phyloP scores from a whole-genome alignment of 2,113 vertebrate species.

The Salvelinus alpinus region DNA sequence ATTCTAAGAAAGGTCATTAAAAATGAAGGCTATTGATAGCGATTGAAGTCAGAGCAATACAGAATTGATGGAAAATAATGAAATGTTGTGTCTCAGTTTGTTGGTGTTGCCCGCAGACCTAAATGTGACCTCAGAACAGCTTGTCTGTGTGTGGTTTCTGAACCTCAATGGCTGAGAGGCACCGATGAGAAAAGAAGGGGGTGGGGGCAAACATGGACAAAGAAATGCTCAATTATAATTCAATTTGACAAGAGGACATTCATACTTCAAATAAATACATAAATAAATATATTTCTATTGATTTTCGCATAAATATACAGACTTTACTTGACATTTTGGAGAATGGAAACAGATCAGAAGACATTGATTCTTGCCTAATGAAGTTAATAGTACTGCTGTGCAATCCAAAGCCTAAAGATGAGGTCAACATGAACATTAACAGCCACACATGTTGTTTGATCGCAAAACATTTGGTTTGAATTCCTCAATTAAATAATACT shows the following conservation, averaged over 20 bases:
- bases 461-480: not conserved
- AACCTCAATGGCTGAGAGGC: not conserved
- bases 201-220: slow-evolving; percentile 4
- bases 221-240: slow-evolving; percentile 16
- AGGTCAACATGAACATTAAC: not conserved
- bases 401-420: slow-evolving; percentile 9
- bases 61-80: slow-evolving; percentile 19
- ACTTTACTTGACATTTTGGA: slow-evolving; percentile 20
- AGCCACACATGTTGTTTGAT: not conserved
- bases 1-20: not conserved
- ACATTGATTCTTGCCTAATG: slow-evolving; percentile 17
- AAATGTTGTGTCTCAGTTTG: not conserved
- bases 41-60: not conserved
- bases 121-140: not conserved
- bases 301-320: slow-evolving; percentile 58
- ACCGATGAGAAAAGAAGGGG: not conserved
- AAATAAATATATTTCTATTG: slow-evolving; percentile 65
- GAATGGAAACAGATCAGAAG: slow-evolving; percentile 22
- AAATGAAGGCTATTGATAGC: not conserved
- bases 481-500: not conserved
- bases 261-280: slow-evolving; percentile 66
- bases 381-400: slow-evolving; percentile 19
- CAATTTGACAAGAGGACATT: slow-evolving; percentile 47
- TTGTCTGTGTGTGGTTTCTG: slow-evolving; percentile 9
- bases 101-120: slow-evolving; percentile 1